Evolutionary conservation across 2,113 vertebrate species (phyloP).

Genomic region (Peromyscus leucopus): DNA sequence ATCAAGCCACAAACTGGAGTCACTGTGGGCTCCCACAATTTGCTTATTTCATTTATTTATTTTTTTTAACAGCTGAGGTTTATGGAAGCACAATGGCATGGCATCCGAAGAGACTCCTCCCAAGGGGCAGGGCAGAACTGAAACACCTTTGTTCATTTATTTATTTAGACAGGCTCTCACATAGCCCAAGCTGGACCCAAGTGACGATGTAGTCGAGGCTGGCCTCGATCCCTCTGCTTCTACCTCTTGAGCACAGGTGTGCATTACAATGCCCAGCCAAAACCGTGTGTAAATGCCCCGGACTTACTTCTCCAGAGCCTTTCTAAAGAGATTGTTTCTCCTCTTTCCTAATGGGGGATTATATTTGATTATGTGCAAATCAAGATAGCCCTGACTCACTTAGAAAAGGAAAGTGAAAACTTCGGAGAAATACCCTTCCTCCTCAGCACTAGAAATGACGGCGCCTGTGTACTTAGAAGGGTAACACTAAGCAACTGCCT

Average conservation of each 20-base stretch:
- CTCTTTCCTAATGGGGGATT: neutral
- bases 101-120: neutral
- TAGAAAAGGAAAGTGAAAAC: neutral
- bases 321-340: constrained; percentile 14
- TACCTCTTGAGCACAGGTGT: neutral
- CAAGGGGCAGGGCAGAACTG: neutral
- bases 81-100: neutral
- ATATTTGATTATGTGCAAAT: constrained; percentile 7
- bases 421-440: neutral
- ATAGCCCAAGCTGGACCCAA: neutral
- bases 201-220: neutral
- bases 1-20: too few species aligned
- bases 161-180: neutral
- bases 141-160: too few species aligned
- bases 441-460: neutral
- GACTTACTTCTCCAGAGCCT: neutral
- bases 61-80: neutral
- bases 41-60: too few species aligned
- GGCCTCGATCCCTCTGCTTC: neutral
- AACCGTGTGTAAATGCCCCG: neutral
- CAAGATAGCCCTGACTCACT: neutral
- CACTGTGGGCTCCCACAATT: too few species aligned
- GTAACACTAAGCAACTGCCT: neutral
- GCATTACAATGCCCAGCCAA: neutral
- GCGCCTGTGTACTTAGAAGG: neutral